Conservation (phyloP, 2,888 invertebrate genomes). For the Limenitis camilla region DNA sequence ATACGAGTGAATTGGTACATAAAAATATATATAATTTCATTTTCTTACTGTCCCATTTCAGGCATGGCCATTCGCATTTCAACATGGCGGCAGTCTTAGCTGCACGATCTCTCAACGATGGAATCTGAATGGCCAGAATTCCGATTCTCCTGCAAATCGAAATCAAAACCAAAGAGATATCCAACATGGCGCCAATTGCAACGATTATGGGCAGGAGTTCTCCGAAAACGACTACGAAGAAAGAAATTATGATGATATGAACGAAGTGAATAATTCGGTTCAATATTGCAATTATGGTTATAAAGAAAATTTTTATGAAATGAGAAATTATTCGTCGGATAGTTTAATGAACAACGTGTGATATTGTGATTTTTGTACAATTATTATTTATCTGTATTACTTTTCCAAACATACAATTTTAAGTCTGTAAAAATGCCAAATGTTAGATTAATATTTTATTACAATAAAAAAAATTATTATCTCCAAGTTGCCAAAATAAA, state of each 20-base stretch:
- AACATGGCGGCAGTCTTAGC: conserved; percentile 73
- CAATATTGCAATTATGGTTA: conserved; percentile 62
- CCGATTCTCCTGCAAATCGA: conserved; percentile 27
- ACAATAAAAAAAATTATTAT: too few relatives aligned
- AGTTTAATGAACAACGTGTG: conserved; percentile 49
- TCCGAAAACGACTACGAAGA: conserved; percentile 62
- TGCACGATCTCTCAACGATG: conserved; percentile 63
- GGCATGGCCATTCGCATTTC: conserved; percentile 90
- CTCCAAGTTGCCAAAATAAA: too few relatives aligned
- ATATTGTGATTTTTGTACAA: conserved; percentile 20
- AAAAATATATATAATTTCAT: neutral
- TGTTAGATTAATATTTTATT: too few relatives aligned
- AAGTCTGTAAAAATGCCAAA: too few relatives aligned
- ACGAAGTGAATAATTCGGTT: conserved; percentile 38
- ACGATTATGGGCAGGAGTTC: conserved; percentile 46
- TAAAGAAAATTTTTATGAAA: conserved; percentile 59
- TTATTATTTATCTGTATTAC: conserved; percentile 7
- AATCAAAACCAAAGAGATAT: conserved; percentile 28
- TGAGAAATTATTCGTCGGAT: conserved; percentile 53
- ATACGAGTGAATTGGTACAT: neutral
- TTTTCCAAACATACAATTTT: neutral
- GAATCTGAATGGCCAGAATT: conserved; percentile 46
- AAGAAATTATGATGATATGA: conserved; percentile 50
- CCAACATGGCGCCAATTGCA: conserved; percentile 18
- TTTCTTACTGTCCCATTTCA: conserved; percentile 49